These are phyloP conservation scores for Mobula birostris DNA, from an alignment of 2,113 vertebrate species.

Conservation along the genomic window DNA sequence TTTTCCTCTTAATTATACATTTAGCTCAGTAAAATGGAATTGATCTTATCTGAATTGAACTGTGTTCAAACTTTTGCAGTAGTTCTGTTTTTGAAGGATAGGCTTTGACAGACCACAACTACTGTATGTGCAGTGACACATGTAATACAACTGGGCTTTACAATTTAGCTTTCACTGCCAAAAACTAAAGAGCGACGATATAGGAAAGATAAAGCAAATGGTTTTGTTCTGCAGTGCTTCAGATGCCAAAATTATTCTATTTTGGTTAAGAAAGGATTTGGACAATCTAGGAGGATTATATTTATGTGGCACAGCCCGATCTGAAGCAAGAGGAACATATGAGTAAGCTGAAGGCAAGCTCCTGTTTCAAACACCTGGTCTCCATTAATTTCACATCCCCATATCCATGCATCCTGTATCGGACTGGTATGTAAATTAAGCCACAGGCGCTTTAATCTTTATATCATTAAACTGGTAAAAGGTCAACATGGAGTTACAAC, in stretches of 20 bases:
- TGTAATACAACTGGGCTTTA: slow-evolving; percentile 37
- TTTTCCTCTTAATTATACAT: slow-evolving; percentile 28
- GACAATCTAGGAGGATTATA: slow-evolving; percentile 37
- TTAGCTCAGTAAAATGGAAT: slow-evolving; percentile 26
- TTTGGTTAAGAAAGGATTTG: slow-evolving; percentile 37
- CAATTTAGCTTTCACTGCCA: slow-evolving; percentile 36
- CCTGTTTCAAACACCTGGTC: slow-evolving; percentile 58
- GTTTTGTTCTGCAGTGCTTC: slow-evolving; percentile 26
- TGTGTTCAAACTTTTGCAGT: slow-evolving; percentile 20
- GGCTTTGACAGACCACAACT: slow-evolving; percentile 37
- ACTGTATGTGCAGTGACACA: slow-evolving; percentile 36
- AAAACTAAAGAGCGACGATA: slow-evolving; percentile 36
- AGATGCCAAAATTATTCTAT: slow-evolving; percentile 37
- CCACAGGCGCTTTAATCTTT: slow-evolving; percentile 67
- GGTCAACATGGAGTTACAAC: slow-evolving; percentile 39
- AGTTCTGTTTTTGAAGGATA: slow-evolving; percentile 29
- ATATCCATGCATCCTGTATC: slow-evolving; percentile 58
- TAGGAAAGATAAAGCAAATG: slow-evolving; percentile 37
- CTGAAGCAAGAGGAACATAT: slow-evolving; percentile 36
- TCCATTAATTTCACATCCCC: slow-evolving; percentile 49
- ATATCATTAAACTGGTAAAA: slow-evolving; percentile 63
- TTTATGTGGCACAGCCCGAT: slow-evolving; percentile 37
- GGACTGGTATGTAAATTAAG: slow-evolving; percentile 70
- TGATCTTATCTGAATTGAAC: slow-evolving; percentile 33
- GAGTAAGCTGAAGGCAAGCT: slow-evolving; percentile 39